Conservation (phyloP, 2,888 invertebrate species). For the Luffia ferchaultella region DNA sequence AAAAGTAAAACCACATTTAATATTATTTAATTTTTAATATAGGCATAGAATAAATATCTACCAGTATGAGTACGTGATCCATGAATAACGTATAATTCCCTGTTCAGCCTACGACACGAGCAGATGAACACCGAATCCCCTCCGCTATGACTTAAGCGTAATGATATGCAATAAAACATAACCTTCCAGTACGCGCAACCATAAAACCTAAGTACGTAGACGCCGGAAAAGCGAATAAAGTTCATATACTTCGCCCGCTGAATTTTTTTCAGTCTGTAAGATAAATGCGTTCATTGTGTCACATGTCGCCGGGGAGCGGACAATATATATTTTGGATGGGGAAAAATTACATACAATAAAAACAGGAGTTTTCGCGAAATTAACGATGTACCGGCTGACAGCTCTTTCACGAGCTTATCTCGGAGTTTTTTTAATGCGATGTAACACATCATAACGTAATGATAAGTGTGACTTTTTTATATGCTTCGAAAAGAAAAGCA, state of each 20-base stretch:
- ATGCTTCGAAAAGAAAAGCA: too few relatives aligned
- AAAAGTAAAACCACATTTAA: too few relatives aligned
- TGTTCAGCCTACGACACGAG: too few relatives aligned
- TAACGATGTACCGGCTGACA: conserved; percentile 60
- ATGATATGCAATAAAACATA: neutral
- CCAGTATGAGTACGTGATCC: too few relatives aligned
- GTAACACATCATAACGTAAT: conserved; percentile 23
- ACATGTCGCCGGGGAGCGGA: conserved; percentile 28
- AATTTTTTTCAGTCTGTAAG: conserved; percentile 16
- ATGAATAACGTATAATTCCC: too few relatives aligned
- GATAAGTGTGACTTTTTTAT: too few relatives aligned
- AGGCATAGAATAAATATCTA: too few relatives aligned
- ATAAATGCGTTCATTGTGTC: conserved; percentile 40
- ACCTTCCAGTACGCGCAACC: neutral
- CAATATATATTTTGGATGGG: conserved; percentile 29
- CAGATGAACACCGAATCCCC: neutral
- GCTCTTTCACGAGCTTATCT: conserved; percentile 45
- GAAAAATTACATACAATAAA: conserved; percentile 47
- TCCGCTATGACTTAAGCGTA: neutral
- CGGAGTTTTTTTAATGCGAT: conserved; percentile 40
- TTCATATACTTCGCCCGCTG: neutral
- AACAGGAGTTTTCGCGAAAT: conserved; percentile 47
- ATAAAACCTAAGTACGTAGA: neutral
- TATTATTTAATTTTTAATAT: too few relatives aligned
- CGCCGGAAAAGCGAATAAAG: neutral